Percentiles rank a stretch among this genome's conserved stretches.
Conservation (phyloP, 2,888 invertebrate genomes). For the Conops quadrifasciatus region DNA sequence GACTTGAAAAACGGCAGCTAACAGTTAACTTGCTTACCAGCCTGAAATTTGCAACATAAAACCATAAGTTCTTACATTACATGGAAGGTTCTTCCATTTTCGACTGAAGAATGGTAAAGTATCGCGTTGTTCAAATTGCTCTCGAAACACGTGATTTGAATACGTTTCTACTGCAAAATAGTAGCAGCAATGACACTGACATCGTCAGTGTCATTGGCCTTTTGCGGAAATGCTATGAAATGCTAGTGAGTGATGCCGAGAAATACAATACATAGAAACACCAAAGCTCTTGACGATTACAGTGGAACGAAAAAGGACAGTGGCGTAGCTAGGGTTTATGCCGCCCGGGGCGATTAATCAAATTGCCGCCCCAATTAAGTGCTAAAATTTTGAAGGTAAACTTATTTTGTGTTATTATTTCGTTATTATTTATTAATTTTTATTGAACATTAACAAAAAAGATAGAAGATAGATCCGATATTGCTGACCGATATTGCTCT, state of each 20-base stretch:
- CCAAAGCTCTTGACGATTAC: background rate
- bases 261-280: background rate
- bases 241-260: slow-evolving; percentile 17
- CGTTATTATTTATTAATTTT: too few relatives aligned
- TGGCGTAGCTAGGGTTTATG: too few relatives aligned
- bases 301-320: too few relatives aligned
- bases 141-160: slow-evolving; percentile 33
- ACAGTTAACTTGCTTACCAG: slow-evolving; percentile 22
- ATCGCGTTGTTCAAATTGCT: slow-evolving; percentile 10
- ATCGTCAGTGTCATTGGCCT: background rate
- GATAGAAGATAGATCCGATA: too few relatives aligned
- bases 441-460: too few relatives aligned
- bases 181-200: background rate
- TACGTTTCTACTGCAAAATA: background rate
- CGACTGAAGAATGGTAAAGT: background rate
- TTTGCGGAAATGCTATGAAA: background rate
- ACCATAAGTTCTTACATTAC: slow-evolving; percentile 28
- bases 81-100: background rate
- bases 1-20: background rate
- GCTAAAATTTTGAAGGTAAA: too few relatives aligned
- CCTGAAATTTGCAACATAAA: slow-evolving; percentile 31
- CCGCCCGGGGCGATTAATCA: too few relatives aligned
- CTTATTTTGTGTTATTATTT: too few relatives aligned
- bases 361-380: too few relatives aligned
- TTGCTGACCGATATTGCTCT: too few relatives aligned